Conservation (phyloP, 2,113 vertebrate species). For the Emydocephalus ijimae region DNA sequence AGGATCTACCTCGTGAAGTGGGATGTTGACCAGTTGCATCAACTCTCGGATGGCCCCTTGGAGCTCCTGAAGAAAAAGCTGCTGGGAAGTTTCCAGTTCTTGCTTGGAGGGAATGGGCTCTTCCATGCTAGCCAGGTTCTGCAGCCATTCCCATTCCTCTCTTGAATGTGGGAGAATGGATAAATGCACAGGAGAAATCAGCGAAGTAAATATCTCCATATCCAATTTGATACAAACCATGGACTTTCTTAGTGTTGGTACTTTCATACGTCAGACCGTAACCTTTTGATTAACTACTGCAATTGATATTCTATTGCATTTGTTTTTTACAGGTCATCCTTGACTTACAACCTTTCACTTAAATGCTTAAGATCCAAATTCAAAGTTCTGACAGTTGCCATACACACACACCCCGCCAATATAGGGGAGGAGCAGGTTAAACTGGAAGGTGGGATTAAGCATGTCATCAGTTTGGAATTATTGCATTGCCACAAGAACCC, state of each 20-base stretch:
- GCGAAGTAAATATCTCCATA: not conserved
- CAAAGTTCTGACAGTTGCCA: not conserved
- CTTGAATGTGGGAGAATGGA: slow-evolving; percentile 58
- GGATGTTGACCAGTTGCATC: slow-evolving; percentile 79
- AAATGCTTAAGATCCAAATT: not conserved
- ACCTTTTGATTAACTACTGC: not conserved
- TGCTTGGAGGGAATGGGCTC: slow-evolving; percentile 68
- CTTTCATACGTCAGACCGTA: not conserved
- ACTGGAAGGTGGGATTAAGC: not conserved
- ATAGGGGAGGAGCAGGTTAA: not conserved
- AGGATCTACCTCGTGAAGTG: slow-evolving; percentile 76
- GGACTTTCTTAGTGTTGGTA: not conserved
- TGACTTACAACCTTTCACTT: not conserved
- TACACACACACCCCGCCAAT: not conserved
- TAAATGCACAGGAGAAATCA: not conserved
- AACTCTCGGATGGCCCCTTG: slow-evolving; percentile 79
- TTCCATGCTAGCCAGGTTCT: slow-evolving; percentile 73
- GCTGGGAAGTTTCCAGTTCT: slow-evolving; percentile 72
- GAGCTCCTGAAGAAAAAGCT: slow-evolving; percentile 79
- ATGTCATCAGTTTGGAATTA: not conserved
- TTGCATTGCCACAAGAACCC: not conserved
- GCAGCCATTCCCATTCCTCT: slow-evolving; percentile 91
- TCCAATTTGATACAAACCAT: not conserved
- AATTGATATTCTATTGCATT: not conserved
- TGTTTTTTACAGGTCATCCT: too few relatives aligned